These are phyloP conservation scores for Acutogordius australiensis DNA, from an alignment of 2,888 invertebrate species.

Conservation along the genomic window DNA sequence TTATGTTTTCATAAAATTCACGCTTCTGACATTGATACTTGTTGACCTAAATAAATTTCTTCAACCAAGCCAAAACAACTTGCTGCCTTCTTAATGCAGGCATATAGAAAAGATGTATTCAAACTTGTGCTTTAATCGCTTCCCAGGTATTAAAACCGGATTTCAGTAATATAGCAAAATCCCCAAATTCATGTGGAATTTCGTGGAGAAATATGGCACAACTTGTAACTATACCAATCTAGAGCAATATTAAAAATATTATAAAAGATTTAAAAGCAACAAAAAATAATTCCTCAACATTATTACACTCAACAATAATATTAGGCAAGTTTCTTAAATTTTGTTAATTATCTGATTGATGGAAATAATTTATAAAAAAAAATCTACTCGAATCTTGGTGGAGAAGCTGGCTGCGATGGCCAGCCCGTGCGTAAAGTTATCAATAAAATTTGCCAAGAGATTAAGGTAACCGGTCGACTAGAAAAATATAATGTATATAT, in stretches of 20 bases:
- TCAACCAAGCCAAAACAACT: background rate
- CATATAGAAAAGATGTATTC: conserved; percentile 11
- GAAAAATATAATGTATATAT: too few relatives aligned
- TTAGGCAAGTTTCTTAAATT: too few relatives aligned
- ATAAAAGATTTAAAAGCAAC: too few relatives aligned
- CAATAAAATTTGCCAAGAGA: conserved; percentile 42
- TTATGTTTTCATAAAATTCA: too few relatives aligned
- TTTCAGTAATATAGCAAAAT: conserved; percentile 69
- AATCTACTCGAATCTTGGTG: conserved; percentile 36
- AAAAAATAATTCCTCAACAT: too few relatives aligned
- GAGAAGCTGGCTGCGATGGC: conserved; percentile 90
- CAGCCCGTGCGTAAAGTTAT: conserved; percentile 89
- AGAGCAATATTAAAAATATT: conserved; percentile 17
- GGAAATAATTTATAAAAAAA: background rate
- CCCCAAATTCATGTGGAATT: conserved; percentile 92
- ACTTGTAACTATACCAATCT: conserved; percentile 65
- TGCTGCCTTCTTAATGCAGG: background rate
- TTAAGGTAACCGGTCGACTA: background rate
- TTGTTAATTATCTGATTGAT: too few relatives aligned
- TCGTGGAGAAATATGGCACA: conserved; percentile 77
- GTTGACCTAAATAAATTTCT: too few relatives aligned
- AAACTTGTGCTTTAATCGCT: conserved; percentile 61
- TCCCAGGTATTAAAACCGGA: conserved; percentile 66
- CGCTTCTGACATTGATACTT: too few relatives aligned
- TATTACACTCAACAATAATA: too few relatives aligned